Percentiles rank a stretch among this genome's conserved stretches.
phyloP scores from a whole-genome alignment of 2,797 vertebrate species.

The Pangasius larnaudii region DNA sequence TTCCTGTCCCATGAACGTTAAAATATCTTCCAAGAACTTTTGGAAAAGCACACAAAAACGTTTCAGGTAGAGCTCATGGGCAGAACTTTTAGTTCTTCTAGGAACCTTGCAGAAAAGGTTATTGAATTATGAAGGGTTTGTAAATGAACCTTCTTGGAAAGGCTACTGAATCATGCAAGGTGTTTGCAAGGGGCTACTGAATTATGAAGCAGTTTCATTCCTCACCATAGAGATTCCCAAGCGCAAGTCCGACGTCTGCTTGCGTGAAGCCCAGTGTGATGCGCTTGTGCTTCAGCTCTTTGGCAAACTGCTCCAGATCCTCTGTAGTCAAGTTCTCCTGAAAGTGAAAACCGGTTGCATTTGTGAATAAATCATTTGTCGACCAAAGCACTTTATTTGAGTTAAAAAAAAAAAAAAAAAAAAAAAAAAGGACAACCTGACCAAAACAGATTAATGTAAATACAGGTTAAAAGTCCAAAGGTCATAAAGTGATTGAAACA shows the following conservation, averaged over 20 bases:
- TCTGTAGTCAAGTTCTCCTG: constrained; percentile 78
- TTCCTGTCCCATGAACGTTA: background rate
- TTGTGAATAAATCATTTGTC: background rate
- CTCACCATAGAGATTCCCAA: constrained; percentile 82
- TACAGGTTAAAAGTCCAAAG: background rate
- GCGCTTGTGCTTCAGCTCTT: constrained; percentile 82
- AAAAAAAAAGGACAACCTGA: background rate
- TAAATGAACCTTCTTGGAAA: background rate
- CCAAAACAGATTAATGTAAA: background rate
- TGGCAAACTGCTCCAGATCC: constrained; percentile 82
- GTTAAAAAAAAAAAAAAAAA: too few relatives aligned
- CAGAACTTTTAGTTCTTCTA: background rate
- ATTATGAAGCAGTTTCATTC: background rate
- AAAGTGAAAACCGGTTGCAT: background rate
- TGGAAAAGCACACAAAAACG: background rate
- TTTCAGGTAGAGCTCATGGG: background rate
- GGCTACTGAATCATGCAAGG: background rate
- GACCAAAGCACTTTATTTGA: background rate
- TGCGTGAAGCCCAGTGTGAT: constrained; percentile 84
- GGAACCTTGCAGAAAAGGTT: background rate
- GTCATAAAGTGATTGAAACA: background rate
- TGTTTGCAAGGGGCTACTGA: too few relatives aligned
- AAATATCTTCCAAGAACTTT: background rate
- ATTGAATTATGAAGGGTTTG: background rate
- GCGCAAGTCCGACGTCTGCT: constrained; percentile 80